Percentiles rank a stretch among this genome's conserved stretches.
phyloP scores from a whole-genome alignment of 1,140 invertebrate species.

The Drosophila simulans region DNA sequence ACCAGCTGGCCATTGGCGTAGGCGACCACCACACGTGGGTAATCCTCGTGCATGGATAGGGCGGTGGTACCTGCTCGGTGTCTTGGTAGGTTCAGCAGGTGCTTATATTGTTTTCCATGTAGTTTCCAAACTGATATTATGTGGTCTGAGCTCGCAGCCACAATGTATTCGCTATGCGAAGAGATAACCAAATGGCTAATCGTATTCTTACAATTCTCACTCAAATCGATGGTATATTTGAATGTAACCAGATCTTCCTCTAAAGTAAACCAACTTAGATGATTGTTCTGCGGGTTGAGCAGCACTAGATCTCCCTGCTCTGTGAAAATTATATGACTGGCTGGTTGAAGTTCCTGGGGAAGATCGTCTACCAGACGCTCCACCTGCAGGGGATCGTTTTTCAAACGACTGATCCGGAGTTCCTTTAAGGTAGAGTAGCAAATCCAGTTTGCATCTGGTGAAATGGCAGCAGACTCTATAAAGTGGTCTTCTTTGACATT shows the following conservation, averaged over 20 bases:
- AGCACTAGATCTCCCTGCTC: slow-evolving; percentile 84
- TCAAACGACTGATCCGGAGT: slow-evolving; percentile 87
- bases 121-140: slow-evolving; percentile 87
- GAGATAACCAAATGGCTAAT: slow-evolving; percentile 59
- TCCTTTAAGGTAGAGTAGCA: slow-evolving; percentile 89
- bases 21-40: slow-evolving; percentile 87
- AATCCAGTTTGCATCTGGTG: slow-evolving; percentile 88
- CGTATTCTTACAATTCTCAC: slow-evolving; percentile 8
- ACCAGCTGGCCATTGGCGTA: slow-evolving; percentile 91
- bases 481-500: slow-evolving; percentile 43
- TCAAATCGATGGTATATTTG: slow-evolving; percentile 26
- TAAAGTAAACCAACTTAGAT: slow-evolving; percentile 56
- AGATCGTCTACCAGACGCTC: slow-evolving; percentile 84
- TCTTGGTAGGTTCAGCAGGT: slow-evolving; percentile 87
- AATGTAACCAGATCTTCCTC: slow-evolving; percentile 12
- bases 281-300: slow-evolving; percentile 53
- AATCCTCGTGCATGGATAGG: slow-evolving; percentile 86
- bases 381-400: slow-evolving; percentile 37
- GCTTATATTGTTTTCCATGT: slow-evolving; percentile 84
- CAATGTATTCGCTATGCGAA: slow-evolving; percentile 86
- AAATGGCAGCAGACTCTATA: slow-evolving; percentile 86
- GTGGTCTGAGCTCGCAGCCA: slow-evolving; percentile 87
- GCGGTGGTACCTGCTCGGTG: slow-evolving; percentile 88
- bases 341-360: slow-evolving; percentile 81
- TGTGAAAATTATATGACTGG: slow-evolving; percentile 85